Base-by-base conservation (phyloP, 2,888 invertebrate genomes). In the Tetragnatha montana region DNA sequence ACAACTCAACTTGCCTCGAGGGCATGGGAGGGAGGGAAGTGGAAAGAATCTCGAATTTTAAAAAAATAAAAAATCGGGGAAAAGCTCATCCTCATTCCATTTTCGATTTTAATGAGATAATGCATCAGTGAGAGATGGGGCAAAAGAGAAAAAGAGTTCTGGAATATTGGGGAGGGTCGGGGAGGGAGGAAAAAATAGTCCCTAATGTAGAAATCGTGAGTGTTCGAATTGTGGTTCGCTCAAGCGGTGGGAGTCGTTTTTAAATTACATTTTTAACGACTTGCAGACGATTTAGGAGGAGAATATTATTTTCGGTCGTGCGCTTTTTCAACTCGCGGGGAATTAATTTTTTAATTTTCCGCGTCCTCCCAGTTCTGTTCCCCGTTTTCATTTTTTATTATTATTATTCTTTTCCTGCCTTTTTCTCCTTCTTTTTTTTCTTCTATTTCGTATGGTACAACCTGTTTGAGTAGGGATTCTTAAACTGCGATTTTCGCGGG, bases 51-150 rank as follows among this genome's bases (percentile, higher is more conserved):
- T 73, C 8, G 21, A 49, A 50, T 68, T 70, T 81, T 81, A 81
- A 35, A 35, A 35, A 35, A 4, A 35, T 2, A 35, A 35, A 35
- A 35, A 35, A 49, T 74, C 70, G 35, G 8, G 47, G 12, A 60
- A 79, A 68, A 69, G 71, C 78, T 50, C 51, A 78, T 78, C 79
- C 70, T 88, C 70, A 50, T 51, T 80, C 73, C 70, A 88, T 73
- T 79, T 88, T 84, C 88, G 88, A 88, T 88, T 88, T 88, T 88
- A 88, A 88, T 88, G 83, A 88, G 88, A 88, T 88, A 88, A 88
- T 88, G 83, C 88, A 80, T 88, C 83, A 81, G 82, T 50, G 81
- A 82, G 71, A 70, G 76, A 81, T 81, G 87, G 87, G 81, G 60
- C 19, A 50, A 50, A 49, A 76, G 50, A 79, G 60, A 35, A 79